These are phyloP conservation scores for Chesias legatella DNA, from an alignment of 2,888 invertebrate species.

Conservation along the genomic window DNA sequence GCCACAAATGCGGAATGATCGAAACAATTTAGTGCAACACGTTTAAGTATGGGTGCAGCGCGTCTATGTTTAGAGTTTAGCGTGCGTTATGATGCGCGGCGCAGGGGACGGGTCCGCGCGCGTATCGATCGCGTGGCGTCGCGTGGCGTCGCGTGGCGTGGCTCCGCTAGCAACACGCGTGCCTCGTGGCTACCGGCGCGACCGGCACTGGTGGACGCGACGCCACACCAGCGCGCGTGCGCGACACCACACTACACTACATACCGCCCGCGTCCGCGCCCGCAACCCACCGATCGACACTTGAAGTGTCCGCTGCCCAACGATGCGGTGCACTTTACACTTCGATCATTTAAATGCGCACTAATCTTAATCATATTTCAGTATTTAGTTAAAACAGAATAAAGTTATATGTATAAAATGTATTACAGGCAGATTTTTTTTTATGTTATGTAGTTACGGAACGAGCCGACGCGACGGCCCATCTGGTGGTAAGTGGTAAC, in stretches of 20 bases:
- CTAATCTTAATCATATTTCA: not conserved
- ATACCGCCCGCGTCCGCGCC: not conserved
- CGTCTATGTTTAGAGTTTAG: constrained; percentile 57
- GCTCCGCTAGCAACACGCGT: constrained; percentile 53
- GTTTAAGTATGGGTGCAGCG: constrained; percentile 51
- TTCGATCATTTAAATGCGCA: constrained; percentile 1
- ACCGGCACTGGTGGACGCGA: constrained; percentile 64
- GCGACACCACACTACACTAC: constrained; percentile 35
- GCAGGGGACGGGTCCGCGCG: constrained; percentile 42
- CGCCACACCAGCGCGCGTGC: constrained; percentile 58
- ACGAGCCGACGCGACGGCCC: no score
- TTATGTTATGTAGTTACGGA: no score
- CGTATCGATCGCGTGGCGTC: constrained; percentile 39
- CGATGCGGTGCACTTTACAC: constrained; percentile 13
- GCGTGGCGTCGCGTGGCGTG: constrained; percentile 32
- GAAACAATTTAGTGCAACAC: constrained; percentile 32
- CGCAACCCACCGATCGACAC: constrained; percentile 14
- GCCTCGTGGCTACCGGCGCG: constrained; percentile 73
- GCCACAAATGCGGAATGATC: constrained; percentile 26
- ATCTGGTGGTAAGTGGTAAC: no score
- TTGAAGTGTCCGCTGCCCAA: constrained; percentile 22
- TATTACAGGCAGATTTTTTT: no score
- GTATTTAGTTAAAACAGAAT: not conserved
- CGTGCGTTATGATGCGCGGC: constrained; percentile 47
- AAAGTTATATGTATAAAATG: no score